Percentiles rank a stretch among this genome's conserved stretches.
phyloP scores from a whole-genome alignment of 2,888 invertebrate genomes.

The Harpalus rubripes region DNA sequence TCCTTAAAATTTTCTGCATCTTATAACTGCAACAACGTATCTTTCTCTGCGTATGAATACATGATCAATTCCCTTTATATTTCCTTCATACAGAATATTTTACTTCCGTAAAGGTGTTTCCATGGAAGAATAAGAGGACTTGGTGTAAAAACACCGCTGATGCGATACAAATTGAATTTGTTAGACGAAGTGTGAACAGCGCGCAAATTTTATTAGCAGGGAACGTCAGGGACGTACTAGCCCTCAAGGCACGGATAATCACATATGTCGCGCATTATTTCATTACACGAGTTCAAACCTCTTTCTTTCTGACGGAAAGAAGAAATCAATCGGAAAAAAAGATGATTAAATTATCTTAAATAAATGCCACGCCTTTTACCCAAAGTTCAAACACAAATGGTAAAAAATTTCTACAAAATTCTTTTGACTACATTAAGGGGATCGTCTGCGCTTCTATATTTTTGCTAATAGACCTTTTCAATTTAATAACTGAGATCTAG shows the following conservation, averaged over 20 bases:
- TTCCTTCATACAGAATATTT: neutral
- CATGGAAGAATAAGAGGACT: neutral
- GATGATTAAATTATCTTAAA: neutral
- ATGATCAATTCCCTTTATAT: neutral
- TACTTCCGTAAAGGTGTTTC: neutral
- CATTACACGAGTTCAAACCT: neutral
- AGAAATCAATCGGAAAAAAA: neutral
- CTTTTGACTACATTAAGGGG: too few relatives aligned
- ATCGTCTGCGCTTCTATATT: too few relatives aligned
- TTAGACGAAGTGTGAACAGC: conserved; percentile 31
- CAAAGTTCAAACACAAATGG: too few relatives aligned
- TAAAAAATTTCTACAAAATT: too few relatives aligned
- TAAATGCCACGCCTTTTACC: too few relatives aligned
- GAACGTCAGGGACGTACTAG: conserved; percentile 29
- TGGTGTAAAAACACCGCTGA: conserved; percentile 15
- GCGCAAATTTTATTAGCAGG: conserved; percentile 34
- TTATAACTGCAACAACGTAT: neutral
- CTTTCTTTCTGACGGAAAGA: neutral
- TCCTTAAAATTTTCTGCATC: neutral
- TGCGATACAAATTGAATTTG: conserved; percentile 48
- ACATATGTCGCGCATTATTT: conserved; percentile 29
- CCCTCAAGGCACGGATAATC: conserved; percentile 30
- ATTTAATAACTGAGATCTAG: too few relatives aligned
- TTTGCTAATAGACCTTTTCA: too few relatives aligned
- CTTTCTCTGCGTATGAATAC: neutral